These are phyloP conservation scores for Meriones unguiculatus DNA, from an alignment of 2,113 vertebrate species.

Conservation along the genomic window DNA sequence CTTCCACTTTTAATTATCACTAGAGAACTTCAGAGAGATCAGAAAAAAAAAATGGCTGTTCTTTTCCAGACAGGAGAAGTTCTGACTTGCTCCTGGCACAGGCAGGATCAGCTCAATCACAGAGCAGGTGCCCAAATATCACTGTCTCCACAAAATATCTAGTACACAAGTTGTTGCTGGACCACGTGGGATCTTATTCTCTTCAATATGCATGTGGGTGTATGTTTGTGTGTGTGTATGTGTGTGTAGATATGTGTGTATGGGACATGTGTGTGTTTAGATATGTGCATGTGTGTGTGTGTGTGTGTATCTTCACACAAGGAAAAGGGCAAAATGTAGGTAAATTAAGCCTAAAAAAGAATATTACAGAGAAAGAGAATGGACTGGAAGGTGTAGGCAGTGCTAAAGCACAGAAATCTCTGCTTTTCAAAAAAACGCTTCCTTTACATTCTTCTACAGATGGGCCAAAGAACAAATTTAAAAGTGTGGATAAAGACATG, in stretches of 20 bases:
- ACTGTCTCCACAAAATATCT: background rate
- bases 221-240: background rate
- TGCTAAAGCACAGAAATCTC: background rate
- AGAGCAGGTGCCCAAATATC: too few species aligned
- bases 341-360: background rate
- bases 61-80: background rate
- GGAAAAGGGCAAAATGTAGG: background rate
- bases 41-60: background rate
- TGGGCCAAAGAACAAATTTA: background rate
- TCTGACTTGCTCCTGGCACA: background rate
- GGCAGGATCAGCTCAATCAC: background rate
- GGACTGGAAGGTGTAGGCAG: rapidly evolving
- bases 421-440: background rate
- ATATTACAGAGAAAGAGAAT: background rate
- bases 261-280: background rate
- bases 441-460: background rate
- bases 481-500: background rate
- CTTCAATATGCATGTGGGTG: background rate
- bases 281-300: background rate
- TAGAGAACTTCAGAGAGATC: background rate
- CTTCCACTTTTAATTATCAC: background rate
- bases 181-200: too few species aligned
- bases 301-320: background rate
- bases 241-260: background rate
- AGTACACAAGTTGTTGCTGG: rapidly evolving